Conservation (phyloP, 2,113 vertebrate genomes). For the Cygnus atratus region DNA sequence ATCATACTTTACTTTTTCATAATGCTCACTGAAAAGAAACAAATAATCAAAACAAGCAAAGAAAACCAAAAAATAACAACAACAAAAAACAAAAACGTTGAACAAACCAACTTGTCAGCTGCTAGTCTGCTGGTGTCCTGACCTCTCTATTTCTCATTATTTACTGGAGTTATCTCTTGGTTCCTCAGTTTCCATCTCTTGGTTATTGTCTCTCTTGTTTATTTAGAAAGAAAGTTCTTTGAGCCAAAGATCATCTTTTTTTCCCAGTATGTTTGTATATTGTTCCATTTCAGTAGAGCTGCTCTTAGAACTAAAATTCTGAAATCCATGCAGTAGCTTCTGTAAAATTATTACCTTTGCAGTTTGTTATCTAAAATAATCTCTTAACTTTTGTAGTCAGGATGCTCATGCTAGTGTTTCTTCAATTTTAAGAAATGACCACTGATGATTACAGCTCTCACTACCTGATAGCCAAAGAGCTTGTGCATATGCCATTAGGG, state of each 20-base stretch:
- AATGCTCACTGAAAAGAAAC: neutral
- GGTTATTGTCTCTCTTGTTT: fast-evolving
- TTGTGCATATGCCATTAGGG: neutral
- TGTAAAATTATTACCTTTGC: neutral
- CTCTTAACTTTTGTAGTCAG: neutral
- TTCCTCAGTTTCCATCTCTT: neutral
- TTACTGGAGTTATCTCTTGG: neutral
- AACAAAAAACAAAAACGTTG: neutral
- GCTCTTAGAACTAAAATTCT: neutral
- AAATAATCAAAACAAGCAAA: too few relatives aligned
- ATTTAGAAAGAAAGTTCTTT: neutral
- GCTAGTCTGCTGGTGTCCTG: neutral
- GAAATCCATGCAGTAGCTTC: neutral
- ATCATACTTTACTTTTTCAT: neutral
- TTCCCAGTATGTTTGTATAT: neutral
- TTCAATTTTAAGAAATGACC: neutral
- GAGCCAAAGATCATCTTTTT: neutral
- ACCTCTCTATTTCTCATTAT: neutral
- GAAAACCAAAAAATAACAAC: too few relatives aligned
- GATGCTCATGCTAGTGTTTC: neutral
- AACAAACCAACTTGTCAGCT: neutral
- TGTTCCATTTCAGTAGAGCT: neutral
- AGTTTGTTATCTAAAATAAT: neutral
- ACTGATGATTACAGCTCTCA: neutral
- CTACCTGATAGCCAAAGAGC: neutral